Base-by-base conservation (phyloP, 2,888 invertebrate genomes). In the Eupithecia exiguata region DNA sequence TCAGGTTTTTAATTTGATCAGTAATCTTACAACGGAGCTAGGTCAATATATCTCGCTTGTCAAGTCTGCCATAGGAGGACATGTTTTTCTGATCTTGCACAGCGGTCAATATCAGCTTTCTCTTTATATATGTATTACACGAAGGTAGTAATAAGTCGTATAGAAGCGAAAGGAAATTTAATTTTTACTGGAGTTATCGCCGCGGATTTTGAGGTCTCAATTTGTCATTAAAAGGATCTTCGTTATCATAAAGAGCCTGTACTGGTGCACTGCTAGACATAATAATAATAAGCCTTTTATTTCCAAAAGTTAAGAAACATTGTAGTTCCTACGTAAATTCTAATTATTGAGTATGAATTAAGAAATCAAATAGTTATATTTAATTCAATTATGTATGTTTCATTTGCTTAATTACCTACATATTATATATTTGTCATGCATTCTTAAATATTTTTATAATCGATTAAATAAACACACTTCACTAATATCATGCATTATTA, bases 31-130 rank as follows among this genome's bases (percentile, higher is more conserved):
- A 40, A 10, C 36, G 16, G 53, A 61, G 65, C 70, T 75, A 70
- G 72, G 72, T 72, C 72, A 38, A 65, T 71, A 70, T 61, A 70
- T 70, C 72, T 72, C 38, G 72, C 69, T 65, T 40, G 30, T 75
- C 75, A 21, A 65, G 67, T 62, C 67, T 18, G 35, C 75, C 75
- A 61, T 75, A 68, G 65, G 66, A 9, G 66, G 70, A 40, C 72
- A 69, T 70, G 70, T 65, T 66, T 65, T 69, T 74, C 68, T 66
- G 62, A 49, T 61, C 68, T 65, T 16, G 49, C 46, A n/a, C 46
- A 53, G 46, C 70, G 68, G 72, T 72, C 70, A 75, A 72, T 63
- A 69, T 53, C 71, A 67, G 65, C 72, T 75, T 75, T 72, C 75
- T 75, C 70, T 53, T 65, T n/a, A n/a, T n/a, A n/a, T n/a, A n/a